phyloP scores from a whole-genome alignment of 2,888 invertebrate species.

The Diarsia mendica region DNA sequence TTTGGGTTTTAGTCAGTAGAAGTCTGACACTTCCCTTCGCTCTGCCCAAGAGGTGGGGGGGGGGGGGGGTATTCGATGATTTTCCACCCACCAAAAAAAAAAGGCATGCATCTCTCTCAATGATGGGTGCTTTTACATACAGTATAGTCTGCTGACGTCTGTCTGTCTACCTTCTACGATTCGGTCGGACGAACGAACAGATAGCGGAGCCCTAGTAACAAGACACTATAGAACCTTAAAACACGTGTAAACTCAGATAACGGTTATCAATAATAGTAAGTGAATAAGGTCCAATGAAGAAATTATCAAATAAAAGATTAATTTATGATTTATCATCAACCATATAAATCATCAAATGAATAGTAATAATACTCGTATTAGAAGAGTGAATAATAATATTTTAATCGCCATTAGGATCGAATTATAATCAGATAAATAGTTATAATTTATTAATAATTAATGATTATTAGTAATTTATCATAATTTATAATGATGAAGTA shows the following conservation, averaged over 20 bases:
- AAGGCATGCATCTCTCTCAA: no score
- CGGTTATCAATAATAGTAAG: not conserved
- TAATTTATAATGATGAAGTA: not conserved
- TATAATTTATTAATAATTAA: not conserved
- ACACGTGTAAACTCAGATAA: not conserved
- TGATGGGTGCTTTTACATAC: no score
- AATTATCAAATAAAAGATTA: not conserved
- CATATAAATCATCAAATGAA: not conserved
- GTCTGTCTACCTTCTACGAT: no score
- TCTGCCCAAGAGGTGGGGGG: no score
- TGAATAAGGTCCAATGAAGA: not conserved
- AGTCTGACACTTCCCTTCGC: no score
- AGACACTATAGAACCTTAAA: not conserved
- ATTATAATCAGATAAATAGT: not conserved
- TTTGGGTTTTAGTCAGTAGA: no score
- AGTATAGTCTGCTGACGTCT: no score
- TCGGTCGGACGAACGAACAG: no score
- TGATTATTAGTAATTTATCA: not conserved
- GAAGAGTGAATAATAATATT: not conserved
- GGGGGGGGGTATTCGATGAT: no score
- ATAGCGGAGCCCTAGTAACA: not conserved
- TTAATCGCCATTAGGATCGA: slow-evolving; percentile 15
- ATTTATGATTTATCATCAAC: not conserved
- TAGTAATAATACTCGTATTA: not conserved
- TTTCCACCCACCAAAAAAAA: no score